Percentiles rank a stretch among this genome's conserved stretches.
Evolutionary conservation across 2,113 vertebrate genomes (phyloP).

Genomic region (Crotalus helleri): DNA sequence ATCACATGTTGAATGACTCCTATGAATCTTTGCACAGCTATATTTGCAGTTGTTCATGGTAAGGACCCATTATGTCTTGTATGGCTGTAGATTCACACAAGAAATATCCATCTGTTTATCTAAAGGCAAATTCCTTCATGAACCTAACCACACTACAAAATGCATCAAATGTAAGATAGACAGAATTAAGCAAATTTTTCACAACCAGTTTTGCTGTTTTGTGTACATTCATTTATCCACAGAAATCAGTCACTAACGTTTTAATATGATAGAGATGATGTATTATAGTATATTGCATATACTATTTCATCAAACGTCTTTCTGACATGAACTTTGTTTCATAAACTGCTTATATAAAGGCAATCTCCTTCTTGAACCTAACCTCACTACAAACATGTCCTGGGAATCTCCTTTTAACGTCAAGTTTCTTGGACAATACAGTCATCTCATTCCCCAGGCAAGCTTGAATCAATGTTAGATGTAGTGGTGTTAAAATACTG

Average conservation of each 20-base stretch:
- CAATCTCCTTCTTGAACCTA: background rate
- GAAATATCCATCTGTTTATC: background rate
- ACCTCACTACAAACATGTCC: background rate
- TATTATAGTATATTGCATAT: background rate
- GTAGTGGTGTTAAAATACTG: background rate
- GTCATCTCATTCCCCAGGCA: background rate
- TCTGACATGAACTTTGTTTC: background rate
- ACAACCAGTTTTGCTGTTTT: background rate
- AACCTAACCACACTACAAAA: background rate
- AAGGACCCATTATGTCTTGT: background rate
- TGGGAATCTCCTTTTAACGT: background rate
- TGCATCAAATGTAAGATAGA: background rate
- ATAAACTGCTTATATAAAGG: background rate
- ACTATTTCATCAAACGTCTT: background rate
- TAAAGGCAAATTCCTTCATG: background rate
- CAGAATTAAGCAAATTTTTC: background rate
- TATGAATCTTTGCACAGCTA: background rate
- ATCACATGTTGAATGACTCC: background rate
- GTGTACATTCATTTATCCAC: background rate
- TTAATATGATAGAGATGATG: background rate
- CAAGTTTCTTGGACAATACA: background rate
- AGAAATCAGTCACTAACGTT: background rate
- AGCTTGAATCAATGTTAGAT: background rate
- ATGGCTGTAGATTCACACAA: background rate
- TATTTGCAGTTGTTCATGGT: background rate